A percentile compares a stretch with the other conserved stretches of the same genome.
phyloP scores from a whole-genome alignment of 2,113 vertebrate species.

The Pimephales promelas region DNA sequence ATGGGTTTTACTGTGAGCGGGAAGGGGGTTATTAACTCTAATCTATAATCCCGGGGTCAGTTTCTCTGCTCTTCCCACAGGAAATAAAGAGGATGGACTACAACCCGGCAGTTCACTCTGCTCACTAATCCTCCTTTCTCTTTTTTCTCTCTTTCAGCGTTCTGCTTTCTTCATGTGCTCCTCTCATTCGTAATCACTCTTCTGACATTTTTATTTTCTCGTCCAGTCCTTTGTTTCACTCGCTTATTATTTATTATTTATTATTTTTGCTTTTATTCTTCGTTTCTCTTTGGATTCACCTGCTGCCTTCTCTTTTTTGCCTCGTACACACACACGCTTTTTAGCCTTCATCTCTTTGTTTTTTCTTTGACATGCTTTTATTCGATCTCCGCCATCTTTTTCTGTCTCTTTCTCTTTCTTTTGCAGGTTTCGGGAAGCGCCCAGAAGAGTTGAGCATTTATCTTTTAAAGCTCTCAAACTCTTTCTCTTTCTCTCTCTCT shows the following conservation, averaged over 20 bases:
- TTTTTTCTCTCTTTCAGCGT: conserved; percentile 29
- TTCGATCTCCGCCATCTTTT: conserved; percentile 52
- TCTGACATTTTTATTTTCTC: conserved; percentile 37
- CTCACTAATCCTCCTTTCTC: conserved; percentile 36
- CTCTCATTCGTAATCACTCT: conserved; percentile 60
- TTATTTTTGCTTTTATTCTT: not conserved
- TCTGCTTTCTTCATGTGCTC: conserved; percentile 25
- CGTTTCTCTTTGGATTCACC: conserved; percentile 47
- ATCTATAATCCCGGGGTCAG: conserved; percentile 41
- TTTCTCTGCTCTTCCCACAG: conserved; percentile 58
- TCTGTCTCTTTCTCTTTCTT: conserved; percentile 57
- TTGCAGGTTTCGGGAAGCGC: conserved; percentile 51
- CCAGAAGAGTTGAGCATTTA: conserved; percentile 36
- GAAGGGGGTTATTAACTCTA: conserved; percentile 38
- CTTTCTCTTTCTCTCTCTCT: not conserved
- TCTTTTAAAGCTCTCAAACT: conserved; percentile 28
- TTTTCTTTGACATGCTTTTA: conserved; percentile 38
- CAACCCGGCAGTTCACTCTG: not conserved
- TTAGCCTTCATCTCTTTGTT: conserved; percentile 58
- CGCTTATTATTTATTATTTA: not conserved
- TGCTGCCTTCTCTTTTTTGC: conserved; percentile 20
- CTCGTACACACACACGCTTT: not conserved
- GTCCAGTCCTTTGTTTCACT: not conserved
- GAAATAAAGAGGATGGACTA: conserved; percentile 47
- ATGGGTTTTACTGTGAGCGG: conserved; percentile 30